Base-by-base conservation (phyloP, 2,888 invertebrate genomes). In the Stenodera caucasica region DNA sequence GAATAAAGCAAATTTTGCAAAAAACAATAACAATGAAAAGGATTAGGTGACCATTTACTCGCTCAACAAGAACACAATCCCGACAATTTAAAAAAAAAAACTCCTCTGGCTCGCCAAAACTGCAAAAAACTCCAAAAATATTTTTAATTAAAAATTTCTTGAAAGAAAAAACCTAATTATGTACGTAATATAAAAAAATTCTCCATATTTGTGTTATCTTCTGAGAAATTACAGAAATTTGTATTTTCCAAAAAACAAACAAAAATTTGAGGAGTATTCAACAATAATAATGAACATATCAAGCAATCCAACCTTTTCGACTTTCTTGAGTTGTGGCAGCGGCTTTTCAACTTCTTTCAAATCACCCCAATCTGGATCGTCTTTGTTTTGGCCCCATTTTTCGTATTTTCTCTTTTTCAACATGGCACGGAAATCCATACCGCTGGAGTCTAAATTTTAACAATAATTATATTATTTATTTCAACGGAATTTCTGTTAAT, bases 371-470 rank as follows among this genome's bases (percentile, higher is more conserved):
- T 97, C 94, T 33, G 92, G 92, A 74, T 96, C 96, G 55, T 90
- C 91, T 71, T 97, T 92, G 70, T 95, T 91, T 80, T 90, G 89
- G 63, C 86, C 92, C 95, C 95, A 96, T 85, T 94, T 93, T 74
- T 92, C 91, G 81, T 96, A 96, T 82, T 94, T 94, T 76, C 95
- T 90, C 85, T 96, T 97, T 83, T 96, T 97, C 73, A 99, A 86
- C 92, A 98, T 92, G 66, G 96, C 90, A 82, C 99, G 90, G 91
- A 98, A 99, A 83, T 99, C 99, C 91, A 98, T 93, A 70, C 96
- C 96, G 82, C 96, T 96, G 67, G 97, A 90, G 84, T 96, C 98
- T 92, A 67, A 14, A 68, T 23, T 55, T 45, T 45, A 60, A 12
- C 12, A 26, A 14, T 49, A 55, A 33, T 54, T 56, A 37, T 21